Evolutionary conservation across 1,140 invertebrate genomes (phyloP), one percentile per base, ranked within the genome.

Genomic region (Rhyzopertha dominica): DNA sequence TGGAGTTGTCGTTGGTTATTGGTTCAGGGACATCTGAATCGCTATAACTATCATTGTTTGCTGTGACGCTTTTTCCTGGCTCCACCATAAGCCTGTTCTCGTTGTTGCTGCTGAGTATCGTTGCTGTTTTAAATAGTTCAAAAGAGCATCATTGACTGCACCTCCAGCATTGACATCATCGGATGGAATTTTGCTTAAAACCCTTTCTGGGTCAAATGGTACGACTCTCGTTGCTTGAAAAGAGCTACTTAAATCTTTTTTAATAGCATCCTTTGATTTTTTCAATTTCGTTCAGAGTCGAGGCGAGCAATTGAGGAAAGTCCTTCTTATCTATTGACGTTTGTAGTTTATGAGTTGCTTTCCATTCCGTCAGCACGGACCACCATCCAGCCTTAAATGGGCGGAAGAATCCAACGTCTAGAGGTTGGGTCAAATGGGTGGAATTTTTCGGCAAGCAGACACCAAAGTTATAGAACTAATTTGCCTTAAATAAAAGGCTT

Each of bases 371-470:
- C 18, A 48, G 31, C 7, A 48, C 14, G 2, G 7, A 10, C 14
- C 22, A 4, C 31, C 42, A 36, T 9, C 30, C 14, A 1, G 22
- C 17, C 17, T 43, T 36, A 20, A 36, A 36, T 43, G 42, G 19
- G 10, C 24, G 9, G n/a, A 40, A 40, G 29, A 40, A 40, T 2
- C 50, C 9, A 66, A 67, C 59, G 51, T 69, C 69, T 17, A 69
- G 42, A 10, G 66, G 63, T 43, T 68, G 67, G 14, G 51, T 47
- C 0, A 61, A 32, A 48, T 62, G 61, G 5, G 63, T 67, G 5
- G 59, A 53, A 42, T 69, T 71, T 9, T 57, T 14, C 14, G 67
- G 62, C 10, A 68, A 43, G 32, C 49, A 64, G 10, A 53, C 39
- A 3, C 47, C 32, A 26, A 53, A 49, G 29, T 53, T 50, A 34